Base-by-base conservation (phyloP, 2,113 vertebrate genomes). In the Poeciliopsis retropinna region DNA sequence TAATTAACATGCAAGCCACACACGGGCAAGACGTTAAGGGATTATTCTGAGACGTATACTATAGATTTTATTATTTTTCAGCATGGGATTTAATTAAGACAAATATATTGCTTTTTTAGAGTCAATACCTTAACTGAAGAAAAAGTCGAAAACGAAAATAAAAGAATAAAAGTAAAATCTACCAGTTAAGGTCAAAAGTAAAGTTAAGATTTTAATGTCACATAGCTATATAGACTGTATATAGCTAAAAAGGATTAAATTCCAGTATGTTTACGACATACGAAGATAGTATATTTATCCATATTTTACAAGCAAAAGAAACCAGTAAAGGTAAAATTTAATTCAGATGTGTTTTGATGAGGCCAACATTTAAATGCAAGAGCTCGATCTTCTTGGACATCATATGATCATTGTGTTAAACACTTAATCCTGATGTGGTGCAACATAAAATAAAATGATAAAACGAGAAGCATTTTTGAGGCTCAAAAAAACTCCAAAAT, bases 301-400 rank as follows among this genome's bases (percentile, higher is more conserved):
- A 89, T 93, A 95, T 92, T 91, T 92, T 93, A 94, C 93, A 94
- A 91, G 89, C 88, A 93, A 92, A 84, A 92, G 81, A 94, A 94
- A 93, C 71, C 86, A 92, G 93, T 92, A 93, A 94, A 93, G 92
- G 89, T 75, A 74, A 88, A 93, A 90, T 94, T 93, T 94, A 94
- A 92, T 94, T 78, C 82, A 85, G 86, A 92, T 68, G 37, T 73
- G 82, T 81, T 84, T 37, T 81, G 67, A 91, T 76, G 73, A 92
- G 87, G 88, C 85, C 91, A 88, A 91, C 83, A 88, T 89, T 87
- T 75, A 92, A 82, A 90, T 85, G 92, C 72, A 90, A 79, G 69
- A 66, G 84, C 72, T 87, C 41, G 82, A 64, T 80, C 74, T 91
- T 75, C 75, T 60, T 47, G 30, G 70, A 72, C 54, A 41, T 76